Conservation (phyloP, 1,140 invertebrate species). For the Drosophila ananassae region DNA sequence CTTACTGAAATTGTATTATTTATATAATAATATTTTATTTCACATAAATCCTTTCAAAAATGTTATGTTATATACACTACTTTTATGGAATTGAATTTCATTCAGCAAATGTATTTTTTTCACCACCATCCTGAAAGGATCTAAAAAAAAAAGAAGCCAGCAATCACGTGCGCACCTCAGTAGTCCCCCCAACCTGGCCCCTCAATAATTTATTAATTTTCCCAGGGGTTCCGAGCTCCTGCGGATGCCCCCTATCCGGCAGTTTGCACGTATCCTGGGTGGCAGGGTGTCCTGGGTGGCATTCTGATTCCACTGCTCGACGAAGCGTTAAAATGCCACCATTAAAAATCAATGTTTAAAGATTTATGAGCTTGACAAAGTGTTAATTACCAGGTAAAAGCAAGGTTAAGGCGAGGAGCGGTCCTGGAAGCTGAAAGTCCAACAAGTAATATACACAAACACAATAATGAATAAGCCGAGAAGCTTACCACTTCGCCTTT, state of each 20-base stretch:
- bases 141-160: slow-evolving; percentile 20
- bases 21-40: neutral
- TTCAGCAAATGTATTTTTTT: neutral
- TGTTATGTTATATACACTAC: neutral
- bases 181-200: neutral
- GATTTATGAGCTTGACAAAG: slow-evolving; percentile 78
- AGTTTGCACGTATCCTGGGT: slow-evolving; percentile 52
- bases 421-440: slow-evolving; percentile 4
- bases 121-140: neutral
- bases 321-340: slow-evolving; percentile 72
- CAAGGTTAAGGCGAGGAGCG: slow-evolving; percentile 13
- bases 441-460: slow-evolving; percentile 16
- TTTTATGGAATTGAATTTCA: neutral
- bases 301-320: slow-evolving; percentile 41
- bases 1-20: neutral
- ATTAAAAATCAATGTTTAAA: slow-evolving; percentile 81
- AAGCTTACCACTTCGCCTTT: slow-evolving; percentile 22
- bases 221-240: slow-evolving; percentile 32
- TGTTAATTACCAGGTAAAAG: slow-evolving; percentile 69
- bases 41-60: neutral
- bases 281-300: neutral
- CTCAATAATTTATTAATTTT: slow-evolving; percentile 52
- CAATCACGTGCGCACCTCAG: slow-evolving; percentile 23
- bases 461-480: slow-evolving; percentile 24
- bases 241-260: slow-evolving; percentile 17